phyloP scores from a whole-genome alignment of 2,888 invertebrate genomes.

The Priocnemis perturbator region DNA sequence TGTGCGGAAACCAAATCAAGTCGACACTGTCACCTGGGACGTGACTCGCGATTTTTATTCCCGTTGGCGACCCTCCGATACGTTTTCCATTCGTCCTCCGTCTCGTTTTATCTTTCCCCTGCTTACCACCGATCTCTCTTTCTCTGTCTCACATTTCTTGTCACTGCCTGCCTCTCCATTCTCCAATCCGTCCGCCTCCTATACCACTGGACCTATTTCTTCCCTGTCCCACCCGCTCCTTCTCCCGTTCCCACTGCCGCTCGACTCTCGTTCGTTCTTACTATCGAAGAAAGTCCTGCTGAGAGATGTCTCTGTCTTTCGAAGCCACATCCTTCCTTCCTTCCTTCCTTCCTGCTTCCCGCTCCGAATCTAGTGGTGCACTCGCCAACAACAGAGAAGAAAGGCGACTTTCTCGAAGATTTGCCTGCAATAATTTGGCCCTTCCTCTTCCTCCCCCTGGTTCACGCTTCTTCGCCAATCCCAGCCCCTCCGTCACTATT shows the following conservation, averaged over 20 bases:
- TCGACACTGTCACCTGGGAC: conserved; percentile 76
- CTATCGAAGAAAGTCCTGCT: conserved; percentile 23
- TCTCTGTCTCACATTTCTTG: neutral
- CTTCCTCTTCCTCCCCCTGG: neutral
- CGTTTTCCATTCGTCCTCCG: conserved; percentile 8
- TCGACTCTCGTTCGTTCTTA: conserved; percentile 6
- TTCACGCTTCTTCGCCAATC: neutral
- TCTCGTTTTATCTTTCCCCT: conserved; percentile 3
- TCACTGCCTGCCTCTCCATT: neutral
- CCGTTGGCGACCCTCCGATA: conserved; percentile 54
- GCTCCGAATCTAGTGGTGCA: conserved; percentile 8
- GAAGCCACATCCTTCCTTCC: conserved; percentile 15
- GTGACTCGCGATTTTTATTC: conserved; percentile 71
- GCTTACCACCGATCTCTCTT: neutral
- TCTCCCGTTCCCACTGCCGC: conserved; percentile 15
- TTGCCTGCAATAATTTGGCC: neutral
- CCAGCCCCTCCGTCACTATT: neutral
- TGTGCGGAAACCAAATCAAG: conserved; percentile 76
- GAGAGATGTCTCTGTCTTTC: neutral
- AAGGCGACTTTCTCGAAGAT: neutral
- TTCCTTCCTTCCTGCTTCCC: conserved; percentile 22
- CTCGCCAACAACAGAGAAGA: neutral
- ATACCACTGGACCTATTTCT: neutral
- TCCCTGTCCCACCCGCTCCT: conserved; percentile 4
- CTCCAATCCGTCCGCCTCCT: neutral